Conservation (phyloP, 2,797 vertebrate species). For the Diceros bicornis region DNA sequence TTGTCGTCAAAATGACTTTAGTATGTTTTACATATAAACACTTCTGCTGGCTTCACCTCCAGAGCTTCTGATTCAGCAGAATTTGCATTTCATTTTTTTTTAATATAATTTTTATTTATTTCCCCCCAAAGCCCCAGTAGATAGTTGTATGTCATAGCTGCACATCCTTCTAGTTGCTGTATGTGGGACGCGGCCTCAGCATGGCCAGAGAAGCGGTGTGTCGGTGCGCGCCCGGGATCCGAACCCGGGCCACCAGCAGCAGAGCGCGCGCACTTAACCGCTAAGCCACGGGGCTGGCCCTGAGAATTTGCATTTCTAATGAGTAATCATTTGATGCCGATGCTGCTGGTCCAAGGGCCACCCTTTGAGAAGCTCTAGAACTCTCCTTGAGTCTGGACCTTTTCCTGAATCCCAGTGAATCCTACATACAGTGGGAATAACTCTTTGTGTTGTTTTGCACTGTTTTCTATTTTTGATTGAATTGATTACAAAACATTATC, state of each 20-base stretch:
- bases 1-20: constrained; percentile 34
- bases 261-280: too few species aligned
- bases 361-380: not conserved
- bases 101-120: too few species aligned
- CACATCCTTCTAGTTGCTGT: too few species aligned
- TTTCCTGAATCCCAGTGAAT: not conserved
- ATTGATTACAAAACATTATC: constrained; percentile 34
- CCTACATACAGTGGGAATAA: not conserved
- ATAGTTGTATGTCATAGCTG: too few species aligned
- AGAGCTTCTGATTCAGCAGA: not conserved
- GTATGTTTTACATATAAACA: not conserved
- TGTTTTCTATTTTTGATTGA: not conserved
- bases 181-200: too few species aligned
- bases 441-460: not conserved
- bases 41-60: not conserved
- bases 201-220: too few species aligned
- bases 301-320: not conserved
- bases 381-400: not conserved
- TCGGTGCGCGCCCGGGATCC: too few species aligned
- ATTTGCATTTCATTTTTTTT: not conserved
- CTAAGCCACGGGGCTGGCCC: too few species aligned
- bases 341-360: not conserved
- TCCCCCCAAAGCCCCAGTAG: too few species aligned
- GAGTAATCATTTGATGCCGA: not conserved
- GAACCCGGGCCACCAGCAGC: too few species aligned